These are phyloP conservation scores for Trogon melanurus DNA, from an alignment of 2,113 vertebrate genomes.

Conservation along the genomic window DNA sequence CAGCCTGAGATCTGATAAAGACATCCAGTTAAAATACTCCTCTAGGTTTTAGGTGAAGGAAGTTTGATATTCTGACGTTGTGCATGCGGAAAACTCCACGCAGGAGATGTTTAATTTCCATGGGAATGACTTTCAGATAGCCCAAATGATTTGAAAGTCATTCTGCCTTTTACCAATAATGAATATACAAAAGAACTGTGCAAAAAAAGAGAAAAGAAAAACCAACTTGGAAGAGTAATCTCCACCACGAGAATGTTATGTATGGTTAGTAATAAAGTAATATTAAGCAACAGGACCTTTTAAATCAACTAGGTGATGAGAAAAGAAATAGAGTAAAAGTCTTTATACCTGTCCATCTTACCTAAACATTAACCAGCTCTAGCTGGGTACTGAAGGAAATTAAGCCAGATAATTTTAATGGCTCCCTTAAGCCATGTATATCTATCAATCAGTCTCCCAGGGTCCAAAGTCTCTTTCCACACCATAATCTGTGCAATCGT, in stretches of 20 bases:
- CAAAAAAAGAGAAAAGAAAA: not conserved
- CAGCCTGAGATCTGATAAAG: conserved; percentile 35
- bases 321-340: not conserved
- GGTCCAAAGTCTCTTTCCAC: not conserved
- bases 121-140: not conserved
- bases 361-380: not conserved
- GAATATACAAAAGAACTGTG: not conserved
- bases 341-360: not conserved
- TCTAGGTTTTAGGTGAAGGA: not conserved
- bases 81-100: not conserved
- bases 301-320: not conserved
- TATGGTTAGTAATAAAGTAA: not conserved
- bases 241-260: not conserved
- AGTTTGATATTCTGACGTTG: not conserved
- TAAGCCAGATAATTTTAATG: not conserved
- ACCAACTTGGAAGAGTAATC: not conserved
- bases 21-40: conserved; percentile 20
- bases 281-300: not conserved
- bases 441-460: not conserved
- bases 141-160: not conserved
- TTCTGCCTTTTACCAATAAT: conserved; percentile 20
- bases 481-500: not conserved
- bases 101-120: conserved; percentile 12
- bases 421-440: not conserved
- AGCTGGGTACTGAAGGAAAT: not conserved